Base-by-base conservation (phyloP, 2,797 vertebrate species). In the Sitta carolinensis region DNA sequence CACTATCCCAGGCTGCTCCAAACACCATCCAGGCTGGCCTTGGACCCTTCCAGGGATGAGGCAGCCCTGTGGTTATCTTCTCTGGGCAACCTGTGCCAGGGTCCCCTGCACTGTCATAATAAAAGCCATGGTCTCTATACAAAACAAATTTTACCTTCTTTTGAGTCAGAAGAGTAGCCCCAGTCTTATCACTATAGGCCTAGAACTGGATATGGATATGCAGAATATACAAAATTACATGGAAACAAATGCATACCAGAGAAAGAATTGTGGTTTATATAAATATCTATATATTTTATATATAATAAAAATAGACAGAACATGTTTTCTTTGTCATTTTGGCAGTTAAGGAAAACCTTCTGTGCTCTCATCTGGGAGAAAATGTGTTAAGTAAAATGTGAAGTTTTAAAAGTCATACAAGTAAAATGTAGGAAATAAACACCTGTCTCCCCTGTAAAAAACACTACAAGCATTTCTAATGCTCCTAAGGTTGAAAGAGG, bases 101-200 rank as follows among this genome's bases (percentile, higher is more conserved):
- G 18, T 2, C 19, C 52, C 4, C 7, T 7, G 36, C 29, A 27
- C 2, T 7, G 17, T 20, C 5, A 14, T 9, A 1, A n/a, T 17
- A 36, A 74, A 87, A 58, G 26, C 21, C 1, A 0, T 47, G 13
- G 27, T 64, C 10, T 29, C 6, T 23, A 8, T 11, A 69, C 7
- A 48, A 73, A n/a, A 6, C 15, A 58, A 79, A 88, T 75, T 40
- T 21, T 54, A 8, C 9, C 10, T 68, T 43, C 19, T 77, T 84
- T 67, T 63, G 27, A 13, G 38, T 62, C 81, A 27, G 51, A 78
- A 57, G 7, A 0, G 0, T 34, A 29, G 9, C 3, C 5, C 5
- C 30, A 67, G 11, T 15, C 34, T 57, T 73, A 42, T 52, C 23
- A 47, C 32, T 34, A 7, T 19, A 48, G 25, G 14, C 25, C 16